Base-by-base conservation (phyloP, 1,140 invertebrate genomes). In the Gryllus bimaculatus region DNA sequence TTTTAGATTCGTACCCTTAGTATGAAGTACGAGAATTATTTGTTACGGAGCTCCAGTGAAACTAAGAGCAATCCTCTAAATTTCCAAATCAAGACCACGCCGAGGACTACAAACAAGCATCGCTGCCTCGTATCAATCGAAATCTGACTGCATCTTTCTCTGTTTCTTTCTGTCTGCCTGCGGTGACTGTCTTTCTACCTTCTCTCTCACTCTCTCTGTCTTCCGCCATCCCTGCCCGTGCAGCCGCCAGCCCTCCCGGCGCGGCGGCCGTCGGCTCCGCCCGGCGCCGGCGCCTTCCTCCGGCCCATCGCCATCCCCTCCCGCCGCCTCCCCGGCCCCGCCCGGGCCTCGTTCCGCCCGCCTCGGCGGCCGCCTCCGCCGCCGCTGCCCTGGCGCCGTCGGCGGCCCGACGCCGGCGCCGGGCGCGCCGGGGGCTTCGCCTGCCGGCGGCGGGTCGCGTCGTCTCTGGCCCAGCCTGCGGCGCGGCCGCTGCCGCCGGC, bases 191-290 rank as follows among this genome's bases (percentile, higher is more conserved):
- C 73, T 74, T 13, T 47, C 47, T 66, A 26, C 78, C 75, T 81
- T 79, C 76, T 82, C 80, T 82, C 75, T 82, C 78, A 81, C 79
- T 83, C 80, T 82, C 81, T 76, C 49, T 54, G 79, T 80, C 82
- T 80, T 80, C 49, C 48, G 13, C 54, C 47, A 10, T 18, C 78
- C 48, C 20, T 74, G 10, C 20, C 66, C 48, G 13, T 54, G 10
- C 18, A 66, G 54, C 54, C 54, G 54, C 54, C 18, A 66, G 54
- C 18, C 54, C 54, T 10, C 54, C 54, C 54, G 18, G 54, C 54
- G 18, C 10, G 10, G 54, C 54, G 54, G 54, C 54, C 54, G 78
- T 26, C 26, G 74, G 78, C 74, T 47, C 78, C 39, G 73, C 78
- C 47, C 66, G 10, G 74, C 73, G n/a, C 21, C 78, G 74, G 21